Evolutionary conservation across 2,888 invertebrate genomes (phyloP), one percentile per base, ranked within the genome.

Genomic region (Xylota sylvarum): DNA sequence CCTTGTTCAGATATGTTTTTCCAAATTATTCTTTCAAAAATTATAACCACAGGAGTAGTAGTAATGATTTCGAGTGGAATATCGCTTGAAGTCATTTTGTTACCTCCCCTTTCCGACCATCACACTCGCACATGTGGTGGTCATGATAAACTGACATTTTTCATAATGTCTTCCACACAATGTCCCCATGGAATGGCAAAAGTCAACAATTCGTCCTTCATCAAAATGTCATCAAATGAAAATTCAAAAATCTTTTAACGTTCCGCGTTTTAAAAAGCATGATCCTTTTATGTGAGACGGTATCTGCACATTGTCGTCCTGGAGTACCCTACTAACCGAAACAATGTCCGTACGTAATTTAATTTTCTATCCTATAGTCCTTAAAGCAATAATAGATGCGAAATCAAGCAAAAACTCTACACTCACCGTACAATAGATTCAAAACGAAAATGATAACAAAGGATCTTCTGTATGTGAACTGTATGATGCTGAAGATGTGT

Each of bases 151-250:
- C 35, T 14, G 27, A 50, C 52, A 50, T 43, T 43, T 48, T 60
- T n/a, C 40, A 32, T 5, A 55, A 52, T 27, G 67, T 4, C 12
- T 58, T 14, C 4, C 27, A 23, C 12, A 67, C 27, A 67, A 46
- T 65, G 55, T 7, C 52, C 55, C 27, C 50, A 52, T 35, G n/a
- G n/a, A n/a, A n/a, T 48, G 12, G 12, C 14, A 74, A 70, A 76
- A 70, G 74, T 76, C 80, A 55, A 35, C 37, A 62, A 58, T 81
- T 46, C 32, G 65, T 80, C 62, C 81, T 81, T 56, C 82, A 82
- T 86, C 85, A 81, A 76, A 86, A 72, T 77, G 82, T 82, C 85
- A 82, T 86, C 77, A 82, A 65, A 77, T 67, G 77, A 62, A 77
- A 72, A 77, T 72, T 60, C 52, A 56, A 82, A 73, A 77, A 67